Conservation (phyloP, 1,140 invertebrate species). For the Calliphora vicina region DNA sequence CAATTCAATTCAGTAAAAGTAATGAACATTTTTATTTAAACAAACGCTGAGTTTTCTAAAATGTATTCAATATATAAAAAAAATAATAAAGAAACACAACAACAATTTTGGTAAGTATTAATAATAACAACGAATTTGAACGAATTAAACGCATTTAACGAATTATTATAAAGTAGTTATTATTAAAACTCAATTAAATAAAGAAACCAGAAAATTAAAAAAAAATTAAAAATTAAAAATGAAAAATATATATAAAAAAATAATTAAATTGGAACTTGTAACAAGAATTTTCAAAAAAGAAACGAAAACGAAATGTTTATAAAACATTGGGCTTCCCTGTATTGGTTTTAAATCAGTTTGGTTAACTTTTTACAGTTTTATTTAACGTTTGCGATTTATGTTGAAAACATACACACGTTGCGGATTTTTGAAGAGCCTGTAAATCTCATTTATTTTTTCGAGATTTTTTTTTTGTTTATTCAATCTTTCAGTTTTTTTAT, state of each 20-base stretch:
- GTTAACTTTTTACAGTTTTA: not conserved
- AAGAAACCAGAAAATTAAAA: not conserved
- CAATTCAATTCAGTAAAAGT: not conserved
- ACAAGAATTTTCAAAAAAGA: not conserved
- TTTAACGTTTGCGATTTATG: no score
- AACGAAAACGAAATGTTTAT: conserved; percentile 16
- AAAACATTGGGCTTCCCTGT: conserved; percentile 4
- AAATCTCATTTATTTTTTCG: no score
- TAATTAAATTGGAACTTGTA: not conserved
- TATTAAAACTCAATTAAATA: not conserved
- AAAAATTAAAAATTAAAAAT: not conserved
- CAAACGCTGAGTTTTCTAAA: no score
- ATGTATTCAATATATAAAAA: no score
- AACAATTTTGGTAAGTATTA: not conserved
- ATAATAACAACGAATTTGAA: not conserved
- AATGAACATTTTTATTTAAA: not conserved
- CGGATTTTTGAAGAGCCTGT: no score
- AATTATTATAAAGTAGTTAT: not conserved
- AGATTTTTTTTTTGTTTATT: no score
- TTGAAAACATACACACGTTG: no score
- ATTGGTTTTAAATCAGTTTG: not conserved
- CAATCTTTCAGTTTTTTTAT: not conserved
- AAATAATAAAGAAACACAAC: no score
- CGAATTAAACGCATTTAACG: not conserved
- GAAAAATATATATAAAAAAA: not conserved